Conservation (phyloP, 2,888 invertebrate genomes). For the Drosophila falleni region DNA sequence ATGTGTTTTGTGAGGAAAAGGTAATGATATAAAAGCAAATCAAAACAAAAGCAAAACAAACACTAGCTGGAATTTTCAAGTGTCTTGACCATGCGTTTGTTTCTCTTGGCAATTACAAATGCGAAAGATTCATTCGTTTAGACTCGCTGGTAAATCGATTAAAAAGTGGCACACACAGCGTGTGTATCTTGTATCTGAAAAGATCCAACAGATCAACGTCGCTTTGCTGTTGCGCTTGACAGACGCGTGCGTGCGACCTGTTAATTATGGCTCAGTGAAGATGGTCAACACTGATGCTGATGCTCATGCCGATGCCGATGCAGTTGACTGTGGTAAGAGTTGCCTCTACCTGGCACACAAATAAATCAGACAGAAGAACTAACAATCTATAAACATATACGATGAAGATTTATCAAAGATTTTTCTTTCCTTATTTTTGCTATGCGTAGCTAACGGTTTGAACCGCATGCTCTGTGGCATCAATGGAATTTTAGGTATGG, state of each 20-base stretch:
- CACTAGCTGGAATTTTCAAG: slow-evolving; percentile 47
- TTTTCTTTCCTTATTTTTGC: slow-evolving; percentile 11
- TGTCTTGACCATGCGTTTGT: slow-evolving; percentile 32
- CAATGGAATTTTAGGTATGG: slow-evolving; percentile 36
- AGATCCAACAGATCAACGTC: slow-evolving; percentile 37
- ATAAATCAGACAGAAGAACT: slow-evolving; percentile 24
- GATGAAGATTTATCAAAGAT: slow-evolving; percentile 26
- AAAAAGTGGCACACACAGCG: slow-evolving; percentile 70
- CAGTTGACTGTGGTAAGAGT: slow-evolving; percentile 41
- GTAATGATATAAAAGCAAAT: slow-evolving; percentile 40
- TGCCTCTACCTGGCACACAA: slow-evolving; percentile 49
- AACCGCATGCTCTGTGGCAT: slow-evolving; percentile 58
- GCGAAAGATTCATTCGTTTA: slow-evolving; percentile 43
- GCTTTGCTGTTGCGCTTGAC: slow-evolving; percentile 25
- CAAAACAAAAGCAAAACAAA: slow-evolving; percentile 45
- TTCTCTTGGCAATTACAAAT: slow-evolving; percentile 34
- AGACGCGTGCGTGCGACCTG: slow-evolving; percentile 54
- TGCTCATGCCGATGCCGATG: slow-evolving; percentile 45
- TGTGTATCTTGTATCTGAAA: slow-evolving; percentile 33
- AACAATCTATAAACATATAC: neutral
- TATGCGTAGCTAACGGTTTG: slow-evolving; percentile 52
- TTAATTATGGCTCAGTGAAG: slow-evolving; percentile 72
- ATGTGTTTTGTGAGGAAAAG: slow-evolving; percentile 31
- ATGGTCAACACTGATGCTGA: slow-evolving; percentile 48
- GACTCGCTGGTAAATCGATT: slow-evolving; percentile 68